Conservation (phyloP, 2,797 vertebrate species). For the Tangara arthus region DNA sequence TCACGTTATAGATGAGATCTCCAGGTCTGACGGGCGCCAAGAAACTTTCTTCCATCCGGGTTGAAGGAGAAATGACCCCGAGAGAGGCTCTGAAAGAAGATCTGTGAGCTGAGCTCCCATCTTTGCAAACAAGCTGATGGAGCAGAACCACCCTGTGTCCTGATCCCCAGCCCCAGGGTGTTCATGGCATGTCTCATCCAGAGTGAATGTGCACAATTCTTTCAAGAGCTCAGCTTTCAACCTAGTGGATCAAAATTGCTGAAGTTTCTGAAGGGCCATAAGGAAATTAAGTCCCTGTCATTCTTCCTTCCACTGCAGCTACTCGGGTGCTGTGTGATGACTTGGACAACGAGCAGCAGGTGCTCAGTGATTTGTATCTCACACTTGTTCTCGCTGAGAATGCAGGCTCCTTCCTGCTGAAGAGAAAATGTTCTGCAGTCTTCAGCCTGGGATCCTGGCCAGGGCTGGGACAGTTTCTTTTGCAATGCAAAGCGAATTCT, state of each 20-base stretch:
- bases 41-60: neutral
- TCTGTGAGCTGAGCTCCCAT: neutral
- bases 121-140: neutral
- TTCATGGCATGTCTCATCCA: neutral
- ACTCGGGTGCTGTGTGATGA: neutral
- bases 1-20: neutral
- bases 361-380: neutral
- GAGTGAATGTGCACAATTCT: neutral
- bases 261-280: neutral
- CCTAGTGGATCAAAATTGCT: neutral
- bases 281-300: neutral
- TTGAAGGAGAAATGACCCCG: neutral
- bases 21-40: neutral
- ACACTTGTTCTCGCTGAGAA: neutral
- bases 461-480: neutral
- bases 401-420: neutral
- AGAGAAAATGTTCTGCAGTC: neutral
- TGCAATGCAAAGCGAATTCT: neutral
- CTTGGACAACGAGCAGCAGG: neutral
- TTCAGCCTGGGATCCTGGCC: neutral
- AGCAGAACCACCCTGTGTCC: neutral
- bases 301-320: neutral
- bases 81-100: neutral
- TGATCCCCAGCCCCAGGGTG: neutral
- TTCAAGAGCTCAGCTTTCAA: neutral